Evolutionary conservation across 2,888 invertebrate species (phyloP).

Genomic region (Drosophila quasianomalipes): DNA sequence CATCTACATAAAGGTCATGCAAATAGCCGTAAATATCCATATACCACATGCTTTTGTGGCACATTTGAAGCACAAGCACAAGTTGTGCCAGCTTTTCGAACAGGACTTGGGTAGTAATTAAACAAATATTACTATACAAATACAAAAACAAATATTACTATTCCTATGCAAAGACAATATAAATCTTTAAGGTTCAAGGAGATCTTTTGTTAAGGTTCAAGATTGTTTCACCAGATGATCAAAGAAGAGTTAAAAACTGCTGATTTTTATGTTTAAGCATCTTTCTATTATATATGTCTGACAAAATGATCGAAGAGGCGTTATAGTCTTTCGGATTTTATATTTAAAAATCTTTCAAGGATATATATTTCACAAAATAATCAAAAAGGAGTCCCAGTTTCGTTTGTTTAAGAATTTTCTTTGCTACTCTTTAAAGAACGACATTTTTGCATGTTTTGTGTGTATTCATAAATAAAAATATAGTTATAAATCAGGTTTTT

Average conservation of each 20-base stretch:
- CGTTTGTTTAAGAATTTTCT: background rate
- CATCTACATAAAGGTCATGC: slow-evolving; percentile 26
- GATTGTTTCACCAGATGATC: no score
- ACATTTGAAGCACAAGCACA: background rate
- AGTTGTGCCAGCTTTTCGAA: background rate
- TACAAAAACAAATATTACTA: background rate
- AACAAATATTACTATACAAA: background rate
- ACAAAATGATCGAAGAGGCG: background rate
- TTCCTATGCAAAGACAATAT: background rate
- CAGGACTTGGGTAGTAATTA: background rate
- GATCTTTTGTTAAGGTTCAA: background rate
- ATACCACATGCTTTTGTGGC: slow-evolving; percentile 1
- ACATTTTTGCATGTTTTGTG: background rate
- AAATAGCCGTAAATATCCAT: background rate
- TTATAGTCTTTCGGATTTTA: background rate
- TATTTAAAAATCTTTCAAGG: background rate
- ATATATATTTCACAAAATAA: background rate
- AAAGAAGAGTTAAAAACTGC: background rate
- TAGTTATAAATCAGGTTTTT: background rate
- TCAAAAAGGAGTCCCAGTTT: background rate
- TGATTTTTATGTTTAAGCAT: background rate
- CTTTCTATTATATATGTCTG: background rate
- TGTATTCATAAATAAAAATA: background rate
- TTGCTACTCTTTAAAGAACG: background rate
- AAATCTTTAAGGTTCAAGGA: background rate